These are phyloP conservation scores for Aythya baeri DNA, from an alignment of 2,113 vertebrate genomes.

Conservation along the genomic window DNA sequence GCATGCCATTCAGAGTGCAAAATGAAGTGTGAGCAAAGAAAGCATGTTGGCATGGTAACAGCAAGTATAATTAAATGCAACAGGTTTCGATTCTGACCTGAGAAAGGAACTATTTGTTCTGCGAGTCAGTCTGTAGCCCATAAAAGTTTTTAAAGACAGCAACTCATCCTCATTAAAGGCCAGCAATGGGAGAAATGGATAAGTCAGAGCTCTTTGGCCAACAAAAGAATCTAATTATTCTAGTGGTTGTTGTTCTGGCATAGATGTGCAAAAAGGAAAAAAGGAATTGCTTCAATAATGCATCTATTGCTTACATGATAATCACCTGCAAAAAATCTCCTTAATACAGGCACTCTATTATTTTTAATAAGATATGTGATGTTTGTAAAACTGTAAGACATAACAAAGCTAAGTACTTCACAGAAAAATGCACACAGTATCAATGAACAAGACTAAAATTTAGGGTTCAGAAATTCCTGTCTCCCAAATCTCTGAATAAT, in stretches of 20 bases:
- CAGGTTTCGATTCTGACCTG: slow-evolving; percentile 53
- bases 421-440: neutral
- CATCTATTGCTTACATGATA: neutral
- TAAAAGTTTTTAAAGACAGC: slow-evolving; percentile 54
- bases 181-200: neutral
- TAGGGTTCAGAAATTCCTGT: neutral
- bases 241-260: neutral
- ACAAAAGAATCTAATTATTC: slow-evolving; percentile 6
- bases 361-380: neutral
- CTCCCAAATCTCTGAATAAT: neutral
- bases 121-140: slow-evolving; percentile 6
- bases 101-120: slow-evolving; percentile 58
- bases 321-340: neutral
- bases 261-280: slow-evolving; percentile 21
- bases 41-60: slow-evolving; percentile 56
- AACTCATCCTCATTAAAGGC: neutral
- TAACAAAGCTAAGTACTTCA: neutral
- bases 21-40: slow-evolving; percentile 60
- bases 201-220: neutral
- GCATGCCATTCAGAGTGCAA: slow-evolving; percentile 50
- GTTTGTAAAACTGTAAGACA: neutral
- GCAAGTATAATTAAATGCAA: slow-evolving; percentile 55
- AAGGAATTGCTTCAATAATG: slow-evolving; percentile 24
- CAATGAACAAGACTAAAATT: neutral
- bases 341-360: neutral